phyloP scores from a whole-genome alignment of 2,888 invertebrate species.

The Habrosyne pyritoides region DNA sequence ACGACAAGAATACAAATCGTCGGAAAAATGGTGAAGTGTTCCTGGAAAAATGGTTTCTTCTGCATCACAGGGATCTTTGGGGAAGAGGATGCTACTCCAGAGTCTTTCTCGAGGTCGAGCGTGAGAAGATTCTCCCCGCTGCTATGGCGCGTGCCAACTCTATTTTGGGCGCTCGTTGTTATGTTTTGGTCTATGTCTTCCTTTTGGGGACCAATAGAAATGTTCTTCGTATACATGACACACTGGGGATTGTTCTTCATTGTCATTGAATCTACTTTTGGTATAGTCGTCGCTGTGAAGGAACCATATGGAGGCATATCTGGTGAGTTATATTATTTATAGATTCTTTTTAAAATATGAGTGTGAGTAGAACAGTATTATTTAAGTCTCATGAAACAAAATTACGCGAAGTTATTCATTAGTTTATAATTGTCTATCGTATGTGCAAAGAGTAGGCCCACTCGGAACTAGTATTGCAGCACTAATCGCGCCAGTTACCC shows the following conservation, averaged over 20 bases:
- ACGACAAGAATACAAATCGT: conserved; percentile 7
- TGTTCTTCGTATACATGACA: conserved; percentile 82
- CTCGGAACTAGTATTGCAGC: conserved; percentile 33
- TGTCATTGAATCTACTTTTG: conserved; percentile 63
- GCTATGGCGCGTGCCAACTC: conserved; percentile 70
- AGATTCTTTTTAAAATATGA: too few relatives aligned
- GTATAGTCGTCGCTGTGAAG: conserved; percentile 60
- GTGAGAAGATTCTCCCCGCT: conserved; percentile 57
- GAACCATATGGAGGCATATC: conserved; percentile 41
- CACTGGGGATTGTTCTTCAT: conserved; percentile 80
- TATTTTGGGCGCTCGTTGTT: conserved; percentile 60
- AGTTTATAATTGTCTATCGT: conserved; percentile 1
- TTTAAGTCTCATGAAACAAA: too few relatives aligned
- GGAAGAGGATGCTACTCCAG: conserved; percentile 52
- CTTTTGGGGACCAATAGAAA: conserved; percentile 71
- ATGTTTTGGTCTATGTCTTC: conserved; percentile 57
- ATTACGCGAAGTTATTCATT: background rate
- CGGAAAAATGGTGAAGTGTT: conserved; percentile 48
- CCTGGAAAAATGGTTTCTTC: conserved; percentile 51
- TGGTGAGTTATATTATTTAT: too few relatives aligned
- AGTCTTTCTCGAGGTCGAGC: conserved; percentile 61
- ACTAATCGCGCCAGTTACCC: conserved; percentile 37
- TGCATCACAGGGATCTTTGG: conserved; percentile 58
- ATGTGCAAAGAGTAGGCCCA: background rate
- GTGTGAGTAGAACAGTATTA: too few relatives aligned